Percentiles rank a stretch among this genome's conserved stretches.
These are phyloP conservation scores for Drosophila nigricruria DNA, from an alignment of 2,888 invertebrate species.

Conservation along the genomic window DNA sequence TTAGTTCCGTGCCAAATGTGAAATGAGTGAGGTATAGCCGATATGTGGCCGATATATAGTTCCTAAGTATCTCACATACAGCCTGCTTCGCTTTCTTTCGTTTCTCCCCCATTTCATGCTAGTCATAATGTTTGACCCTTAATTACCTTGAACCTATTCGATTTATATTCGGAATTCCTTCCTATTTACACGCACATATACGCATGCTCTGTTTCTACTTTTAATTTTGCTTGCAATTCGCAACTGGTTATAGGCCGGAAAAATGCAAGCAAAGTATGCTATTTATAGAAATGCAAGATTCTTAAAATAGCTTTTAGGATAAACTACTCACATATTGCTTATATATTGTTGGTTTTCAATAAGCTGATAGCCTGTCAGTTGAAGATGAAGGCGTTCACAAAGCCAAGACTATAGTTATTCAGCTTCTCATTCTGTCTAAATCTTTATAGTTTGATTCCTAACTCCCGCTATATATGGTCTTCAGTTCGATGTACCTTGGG, in stretches of 20 bases:
- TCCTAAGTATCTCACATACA: neutral
- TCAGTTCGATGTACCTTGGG: too few relatives aligned
- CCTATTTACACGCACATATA: neutral
- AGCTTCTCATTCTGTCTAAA: too few relatives aligned
- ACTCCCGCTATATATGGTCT: too few relatives aligned
- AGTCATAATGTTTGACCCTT: neutral
- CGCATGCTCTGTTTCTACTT: too few relatives aligned
- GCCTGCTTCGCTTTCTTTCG: neutral
- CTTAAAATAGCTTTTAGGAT: neutral
- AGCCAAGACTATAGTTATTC: neutral
- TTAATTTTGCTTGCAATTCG: neutral
- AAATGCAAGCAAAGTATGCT: too few relatives aligned
- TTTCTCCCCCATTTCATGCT: neutral
- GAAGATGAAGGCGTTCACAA: neutral
- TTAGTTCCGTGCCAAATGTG: constrained; percentile 61
- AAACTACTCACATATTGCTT: neutral
- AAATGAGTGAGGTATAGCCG: constrained; percentile 49
- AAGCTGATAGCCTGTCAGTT: too few relatives aligned
- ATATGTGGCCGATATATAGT: neutral
- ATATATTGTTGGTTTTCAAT: neutral
- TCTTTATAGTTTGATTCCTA: too few relatives aligned
- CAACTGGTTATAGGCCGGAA: neutral
- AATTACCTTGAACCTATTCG: neutral
- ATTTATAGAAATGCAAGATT: neutral
- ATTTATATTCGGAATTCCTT: neutral